Conservation (phyloP, 2,797 vertebrate species). For the Prionace glauca region DNA sequence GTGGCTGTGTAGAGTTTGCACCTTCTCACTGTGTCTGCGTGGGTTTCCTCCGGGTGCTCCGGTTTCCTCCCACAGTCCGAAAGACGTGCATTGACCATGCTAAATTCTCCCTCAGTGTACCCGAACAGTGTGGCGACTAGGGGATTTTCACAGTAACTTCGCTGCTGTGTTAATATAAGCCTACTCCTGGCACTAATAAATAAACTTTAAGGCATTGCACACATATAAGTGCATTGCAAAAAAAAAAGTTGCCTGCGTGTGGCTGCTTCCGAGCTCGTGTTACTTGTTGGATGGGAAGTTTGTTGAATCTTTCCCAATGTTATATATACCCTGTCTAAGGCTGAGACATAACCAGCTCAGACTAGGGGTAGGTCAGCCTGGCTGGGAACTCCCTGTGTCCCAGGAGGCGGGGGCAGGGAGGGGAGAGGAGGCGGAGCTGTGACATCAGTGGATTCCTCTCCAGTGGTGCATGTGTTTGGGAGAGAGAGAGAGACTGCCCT, state of each 20-base stretch:
- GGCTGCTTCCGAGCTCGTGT: background rate
- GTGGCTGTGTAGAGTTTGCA: no score
- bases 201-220: no score
- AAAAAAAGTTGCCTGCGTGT: background rate
- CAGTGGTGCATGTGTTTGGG: conserved; percentile 30
- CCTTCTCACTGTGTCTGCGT: no score
- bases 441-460: conserved; percentile 11
- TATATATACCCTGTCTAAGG: background rate
- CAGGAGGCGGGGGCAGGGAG: background rate
- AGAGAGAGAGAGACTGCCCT: background rate
- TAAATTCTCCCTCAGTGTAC: no score
- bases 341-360: background rate
- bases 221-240: background rate
- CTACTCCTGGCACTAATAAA: no score
- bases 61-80: no score
- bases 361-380: background rate
- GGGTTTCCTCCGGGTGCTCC: no score
- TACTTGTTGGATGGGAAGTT: background rate
- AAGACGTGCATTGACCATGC: no score
- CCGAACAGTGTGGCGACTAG: no score
- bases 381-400: background rate
- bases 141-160: no score
- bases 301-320: no score
- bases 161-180: no score
- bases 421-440: background rate